A percentile compares a stretch with the other conserved stretches of the same genome.
phyloP scores from a whole-genome alignment of 92 coral and sea anemone genomes.

The Bergia sp. region DNA sequence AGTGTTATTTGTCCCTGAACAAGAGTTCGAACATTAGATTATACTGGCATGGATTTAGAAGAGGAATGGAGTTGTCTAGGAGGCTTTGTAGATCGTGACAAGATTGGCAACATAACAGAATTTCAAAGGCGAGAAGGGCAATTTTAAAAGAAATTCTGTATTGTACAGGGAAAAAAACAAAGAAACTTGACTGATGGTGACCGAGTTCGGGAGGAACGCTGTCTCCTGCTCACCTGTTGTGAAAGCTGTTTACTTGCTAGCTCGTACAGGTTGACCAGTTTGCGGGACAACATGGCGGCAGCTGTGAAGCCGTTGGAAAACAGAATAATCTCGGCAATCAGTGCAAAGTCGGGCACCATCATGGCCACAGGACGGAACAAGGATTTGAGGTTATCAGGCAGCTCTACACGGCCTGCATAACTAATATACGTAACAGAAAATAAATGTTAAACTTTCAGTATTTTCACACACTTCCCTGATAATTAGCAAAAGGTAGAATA shows the following conservation, averaged over 20 bases:
- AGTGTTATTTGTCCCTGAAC: too few species aligned
- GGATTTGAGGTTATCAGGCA: slow-evolving; percentile 92
- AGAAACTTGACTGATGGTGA: too few species aligned
- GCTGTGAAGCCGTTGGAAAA: slow-evolving; percentile 94
- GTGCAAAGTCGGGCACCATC: slow-evolving; percentile 96
- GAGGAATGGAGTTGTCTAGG: too few species aligned
- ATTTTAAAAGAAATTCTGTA: too few species aligned
- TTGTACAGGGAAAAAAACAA: too few species aligned
- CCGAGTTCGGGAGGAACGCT: neutral
- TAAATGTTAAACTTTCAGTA: too few species aligned
- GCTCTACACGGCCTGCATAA: slow-evolving; percentile 96
- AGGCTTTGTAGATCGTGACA: too few species aligned
- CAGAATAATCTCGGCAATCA: slow-evolving; percentile 93
- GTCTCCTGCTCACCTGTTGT: slow-evolving; percentile 76
- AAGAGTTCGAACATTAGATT: too few species aligned
- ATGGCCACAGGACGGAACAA: slow-evolving; percentile 97
- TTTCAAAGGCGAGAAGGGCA: too few species aligned
- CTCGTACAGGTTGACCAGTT: slow-evolving; percentile 87
- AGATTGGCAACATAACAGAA: too few species aligned
- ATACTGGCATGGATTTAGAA: too few species aligned
- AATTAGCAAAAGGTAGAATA: too few species aligned
- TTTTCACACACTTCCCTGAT: neutral
- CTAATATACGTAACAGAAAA: slow-evolving; percentile 36
- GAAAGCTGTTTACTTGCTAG: slow-evolving; percentile 95
- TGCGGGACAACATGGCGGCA: slow-evolving; percentile 88